A percentile compares a stretch with the other conserved stretches of the same genome.
These are phyloP conservation scores for Pachyuromys duprasi DNA, from an alignment of 2,797 vertebrate genomes.

Conservation along the genomic window DNA sequence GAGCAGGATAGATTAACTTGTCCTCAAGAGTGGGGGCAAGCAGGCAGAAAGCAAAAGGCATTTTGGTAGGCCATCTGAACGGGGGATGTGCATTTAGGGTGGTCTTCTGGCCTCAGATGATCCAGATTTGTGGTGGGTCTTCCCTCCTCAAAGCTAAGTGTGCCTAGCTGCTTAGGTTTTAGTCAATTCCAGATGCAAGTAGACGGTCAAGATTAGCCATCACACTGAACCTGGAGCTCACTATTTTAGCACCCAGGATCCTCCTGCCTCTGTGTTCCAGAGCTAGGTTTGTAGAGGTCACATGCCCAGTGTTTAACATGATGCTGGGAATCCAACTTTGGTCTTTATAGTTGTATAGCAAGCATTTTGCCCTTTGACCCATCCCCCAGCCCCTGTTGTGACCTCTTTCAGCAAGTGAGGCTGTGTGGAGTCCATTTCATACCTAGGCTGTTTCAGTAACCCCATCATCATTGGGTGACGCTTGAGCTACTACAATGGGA, in stretches of 20 bases:
- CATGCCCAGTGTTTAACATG: background rate
- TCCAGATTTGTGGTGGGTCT: background rate
- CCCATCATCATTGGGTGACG: background rate
- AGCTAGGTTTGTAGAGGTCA: background rate
- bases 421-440: background rate
- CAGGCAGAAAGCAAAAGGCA: background rate
- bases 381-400: background rate
- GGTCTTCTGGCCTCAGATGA: background rate
- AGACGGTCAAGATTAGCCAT: background rate
- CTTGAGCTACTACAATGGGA: background rate
- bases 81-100: background rate
- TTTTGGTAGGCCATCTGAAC: background rate
- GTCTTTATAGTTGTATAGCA: background rate
- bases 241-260: background rate
- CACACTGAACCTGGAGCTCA: background rate
- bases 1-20: background rate
- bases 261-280: background rate
- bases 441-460: background rate
- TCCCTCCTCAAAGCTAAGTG: background rate
- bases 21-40: background rate
- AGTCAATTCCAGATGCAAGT: background rate
- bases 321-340: background rate
- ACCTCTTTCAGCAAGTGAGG: background rate
- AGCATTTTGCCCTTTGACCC: background rate
- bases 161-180: background rate